phyloP scores from a whole-genome alignment of 2,113 vertebrate genomes.

The Siniperca knerii region DNA sequence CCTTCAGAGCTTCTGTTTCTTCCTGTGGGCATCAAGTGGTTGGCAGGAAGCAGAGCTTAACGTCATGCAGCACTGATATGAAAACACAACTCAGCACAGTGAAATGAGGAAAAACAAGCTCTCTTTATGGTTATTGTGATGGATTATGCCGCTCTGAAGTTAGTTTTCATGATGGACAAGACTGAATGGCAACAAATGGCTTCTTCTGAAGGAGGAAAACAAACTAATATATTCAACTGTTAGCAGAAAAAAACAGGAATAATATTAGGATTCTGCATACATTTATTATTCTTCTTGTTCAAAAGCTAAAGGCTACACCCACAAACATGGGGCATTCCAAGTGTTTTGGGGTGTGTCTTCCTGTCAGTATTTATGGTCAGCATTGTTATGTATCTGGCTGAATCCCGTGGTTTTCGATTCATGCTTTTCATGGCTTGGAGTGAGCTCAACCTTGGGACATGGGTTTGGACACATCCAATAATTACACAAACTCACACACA shows the following conservation, averaged over 20 bases:
- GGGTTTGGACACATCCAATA: constrained; percentile 39
- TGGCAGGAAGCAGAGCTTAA: constrained; percentile 39
- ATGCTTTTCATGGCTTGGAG: constrained; percentile 44
- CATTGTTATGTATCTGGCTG: constrained; percentile 46
- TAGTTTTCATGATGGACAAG: background rate
- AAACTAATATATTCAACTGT: background rate
- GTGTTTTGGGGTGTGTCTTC: constrained; percentile 32
- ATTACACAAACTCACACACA: background rate
- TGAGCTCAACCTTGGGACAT: background rate
- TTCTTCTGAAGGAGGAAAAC: background rate
- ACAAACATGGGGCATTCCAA: background rate
- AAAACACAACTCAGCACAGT: constrained; percentile 50
- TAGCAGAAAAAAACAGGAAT: background rate
- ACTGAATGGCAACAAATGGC: background rate
- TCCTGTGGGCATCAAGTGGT: constrained; percentile 40
- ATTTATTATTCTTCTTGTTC: constrained; percentile 18
- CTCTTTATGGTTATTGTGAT: constrained; percentile 28
- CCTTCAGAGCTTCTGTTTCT: constrained; percentile 32
- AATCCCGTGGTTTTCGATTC: constrained; percentile 33
- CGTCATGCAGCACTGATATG: constrained; percentile 48
- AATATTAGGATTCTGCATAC: background rate
- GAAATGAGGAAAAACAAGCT: constrained; percentile 4
- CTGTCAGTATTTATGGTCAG: constrained; percentile 49
- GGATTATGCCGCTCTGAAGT: background rate
- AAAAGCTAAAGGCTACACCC: background rate